Conservation (phyloP, 1,140 invertebrate genomes). For the Kradibia gibbosae region DNA sequence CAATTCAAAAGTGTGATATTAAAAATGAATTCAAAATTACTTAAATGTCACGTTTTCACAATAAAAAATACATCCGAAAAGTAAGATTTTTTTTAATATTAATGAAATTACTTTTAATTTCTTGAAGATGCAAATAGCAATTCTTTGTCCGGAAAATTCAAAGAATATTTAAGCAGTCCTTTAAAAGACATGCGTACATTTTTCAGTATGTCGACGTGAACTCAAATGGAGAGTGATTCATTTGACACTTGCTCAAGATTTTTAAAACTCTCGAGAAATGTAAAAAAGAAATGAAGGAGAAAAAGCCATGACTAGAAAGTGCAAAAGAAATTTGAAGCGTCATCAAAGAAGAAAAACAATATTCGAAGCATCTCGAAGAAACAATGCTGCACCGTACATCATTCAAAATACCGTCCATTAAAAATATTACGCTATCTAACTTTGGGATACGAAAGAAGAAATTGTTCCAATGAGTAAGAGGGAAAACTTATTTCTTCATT, state of each 20-base stretch:
- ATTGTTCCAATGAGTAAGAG: slow-evolving; percentile 2
- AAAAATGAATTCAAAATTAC: too few species aligned
- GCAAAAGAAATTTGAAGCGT: neutral
- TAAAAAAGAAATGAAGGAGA: neutral
- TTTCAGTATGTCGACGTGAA: neutral
- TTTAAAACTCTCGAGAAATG: slow-evolving; percentile 29
- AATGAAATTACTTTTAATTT: neutral
- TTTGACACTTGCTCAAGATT: slow-evolving; percentile 46
- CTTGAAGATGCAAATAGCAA: neutral
- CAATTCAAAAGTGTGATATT: too few species aligned
- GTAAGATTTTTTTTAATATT: too few species aligned
- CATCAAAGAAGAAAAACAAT: slow-evolving; percentile 59
- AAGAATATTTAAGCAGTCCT: neutral
- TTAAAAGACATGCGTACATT: neutral
- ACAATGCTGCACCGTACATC: slow-evolving; percentile 66
- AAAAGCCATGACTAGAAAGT: slow-evolving; percentile 12
- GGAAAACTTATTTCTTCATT: slow-evolving; percentile 49
- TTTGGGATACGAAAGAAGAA: slow-evolving; percentile 38
- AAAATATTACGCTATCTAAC: slow-evolving; percentile 69
- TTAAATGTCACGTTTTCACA: too few species aligned
- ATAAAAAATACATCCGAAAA: too few species aligned
- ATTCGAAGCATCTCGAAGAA: slow-evolving; percentile 63
- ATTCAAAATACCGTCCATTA: slow-evolving; percentile 68
- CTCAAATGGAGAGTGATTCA: slow-evolving; percentile 20
- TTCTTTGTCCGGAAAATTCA: neutral